These are phyloP conservation scores for Hedychridium roseum DNA, from an alignment of 2,888 invertebrate genomes.

Conservation along the genomic window DNA sequence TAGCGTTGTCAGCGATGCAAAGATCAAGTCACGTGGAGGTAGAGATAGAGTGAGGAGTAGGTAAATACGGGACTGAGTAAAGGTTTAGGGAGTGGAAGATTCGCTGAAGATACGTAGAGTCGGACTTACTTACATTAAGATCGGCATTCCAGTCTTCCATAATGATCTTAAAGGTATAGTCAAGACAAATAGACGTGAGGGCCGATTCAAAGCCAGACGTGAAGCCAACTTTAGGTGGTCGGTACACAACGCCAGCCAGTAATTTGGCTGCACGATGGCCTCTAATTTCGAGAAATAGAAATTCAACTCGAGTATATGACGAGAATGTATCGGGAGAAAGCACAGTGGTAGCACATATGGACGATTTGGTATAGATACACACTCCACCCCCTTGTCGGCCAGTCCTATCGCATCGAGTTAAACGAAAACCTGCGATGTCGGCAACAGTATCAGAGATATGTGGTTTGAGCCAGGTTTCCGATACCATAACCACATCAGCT, in stretches of 20 bases:
- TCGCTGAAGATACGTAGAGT: background rate
- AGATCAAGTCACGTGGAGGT: too few relatives aligned
- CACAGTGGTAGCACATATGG: background rate
- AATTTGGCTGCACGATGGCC: background rate
- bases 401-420: background rate
- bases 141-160: too few relatives aligned
- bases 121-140: too few relatives aligned
- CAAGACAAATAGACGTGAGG: too few relatives aligned
- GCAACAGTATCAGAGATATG: background rate
- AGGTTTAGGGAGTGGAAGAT: background rate
- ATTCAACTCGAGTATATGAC: background rate
- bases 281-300: background rate
- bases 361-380: background rate
- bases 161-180: too few relatives aligned
- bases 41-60: too few relatives aligned
- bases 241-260: too few relatives aligned
- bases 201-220: too few relatives aligned
- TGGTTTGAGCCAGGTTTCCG: conserved; percentile 4
- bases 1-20: background rate
- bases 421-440: background rate
- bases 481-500: background rate
- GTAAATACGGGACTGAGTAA: background rate
- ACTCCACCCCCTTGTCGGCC: conserved; percentile 2
- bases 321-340: background rate
- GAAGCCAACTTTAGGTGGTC: too few relatives aligned